These are phyloP conservation scores for Sycophaga agraensis DNA, from an alignment of 1,140 invertebrate genomes.

Conservation along the genomic window DNA sequence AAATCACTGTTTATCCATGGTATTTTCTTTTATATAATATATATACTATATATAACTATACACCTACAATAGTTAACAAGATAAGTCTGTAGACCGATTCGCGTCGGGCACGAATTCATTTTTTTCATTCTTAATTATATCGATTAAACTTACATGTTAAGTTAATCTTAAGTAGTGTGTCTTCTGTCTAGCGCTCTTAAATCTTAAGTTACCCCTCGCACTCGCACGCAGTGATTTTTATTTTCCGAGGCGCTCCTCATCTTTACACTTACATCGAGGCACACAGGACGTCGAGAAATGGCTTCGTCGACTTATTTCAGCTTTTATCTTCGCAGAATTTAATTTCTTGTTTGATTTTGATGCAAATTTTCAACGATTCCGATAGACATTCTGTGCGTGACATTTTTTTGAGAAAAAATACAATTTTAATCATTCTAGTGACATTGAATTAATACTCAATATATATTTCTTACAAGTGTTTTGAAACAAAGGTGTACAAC, in stretches of 20 bases:
- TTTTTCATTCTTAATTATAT: conserved; percentile 26
- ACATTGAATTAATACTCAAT: not conserved
- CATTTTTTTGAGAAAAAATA: not conserved
- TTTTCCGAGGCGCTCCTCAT: conserved; percentile 9
- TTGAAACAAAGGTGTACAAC: no score
- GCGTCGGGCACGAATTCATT: conserved; percentile 36
- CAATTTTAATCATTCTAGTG: not conserved
- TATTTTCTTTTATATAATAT: conserved; percentile 37
- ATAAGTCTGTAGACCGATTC: conserved; percentile 43
- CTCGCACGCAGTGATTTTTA: conserved; percentile 1
- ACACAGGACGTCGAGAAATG: conserved; percentile 30
- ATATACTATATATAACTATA: conserved; percentile 45
- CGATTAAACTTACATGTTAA: conserved; percentile 42
- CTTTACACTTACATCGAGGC: conserved; percentile 20
- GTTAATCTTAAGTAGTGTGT: conserved; percentile 41
- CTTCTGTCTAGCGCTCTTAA: conserved; percentile 13
- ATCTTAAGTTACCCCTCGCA: conserved; percentile 16
- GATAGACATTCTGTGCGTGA: not conserved
- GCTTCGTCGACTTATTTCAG: conserved; percentile 23
- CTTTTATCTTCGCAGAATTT: not conserved
- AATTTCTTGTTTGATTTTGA: not conserved
- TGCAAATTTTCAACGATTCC: not conserved
- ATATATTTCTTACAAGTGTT: no score
- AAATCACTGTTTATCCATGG: conserved; percentile 47
- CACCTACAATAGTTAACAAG: conserved; percentile 55